Evolutionary conservation across 2,797 vertebrate genomes (phyloP).

Genomic region (Phataginus tricuspis): DNA sequence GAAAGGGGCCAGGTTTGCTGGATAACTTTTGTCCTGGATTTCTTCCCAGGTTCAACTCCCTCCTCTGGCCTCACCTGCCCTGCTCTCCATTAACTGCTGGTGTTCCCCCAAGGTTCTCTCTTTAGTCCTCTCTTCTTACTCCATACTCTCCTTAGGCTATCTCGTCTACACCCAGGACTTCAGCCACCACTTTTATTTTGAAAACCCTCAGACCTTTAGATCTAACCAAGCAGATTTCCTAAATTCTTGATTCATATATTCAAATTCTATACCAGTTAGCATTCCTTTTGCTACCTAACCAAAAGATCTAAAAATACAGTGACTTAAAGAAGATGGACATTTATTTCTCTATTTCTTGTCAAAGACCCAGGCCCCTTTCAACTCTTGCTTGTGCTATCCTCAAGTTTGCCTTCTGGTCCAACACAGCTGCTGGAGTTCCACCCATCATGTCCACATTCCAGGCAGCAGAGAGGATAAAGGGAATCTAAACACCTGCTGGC

Average conservation of each 20-base stretch:
- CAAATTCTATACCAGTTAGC: not conserved
- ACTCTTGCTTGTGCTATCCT: not conserved
- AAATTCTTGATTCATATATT: not conserved
- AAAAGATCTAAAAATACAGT: not conserved
- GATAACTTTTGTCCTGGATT: not conserved
- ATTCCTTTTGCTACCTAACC: not conserved
- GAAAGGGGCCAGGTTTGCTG: not conserved
- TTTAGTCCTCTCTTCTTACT: not conserved
- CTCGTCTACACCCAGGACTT: not conserved
- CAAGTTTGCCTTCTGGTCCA: not conserved
- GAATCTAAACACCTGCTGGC: not conserved
- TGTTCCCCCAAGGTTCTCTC: not conserved
- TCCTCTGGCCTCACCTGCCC: not conserved
- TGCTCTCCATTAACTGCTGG: not conserved
- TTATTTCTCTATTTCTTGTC: not conserved
- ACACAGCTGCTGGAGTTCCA: not conserved
- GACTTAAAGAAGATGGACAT: not conserved
- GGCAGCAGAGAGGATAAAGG: not conserved
- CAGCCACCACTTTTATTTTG: not conserved
- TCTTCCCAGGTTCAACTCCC: not conserved
- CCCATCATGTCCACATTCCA: not conserved
- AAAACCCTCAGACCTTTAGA: not conserved
- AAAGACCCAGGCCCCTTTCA: not conserved
- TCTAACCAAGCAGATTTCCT: not conserved
- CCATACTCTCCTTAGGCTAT: not conserved